Evolutionary conservation across 2,888 invertebrate genomes (phyloP).

Genomic region (Cheilosia impressa): DNA sequence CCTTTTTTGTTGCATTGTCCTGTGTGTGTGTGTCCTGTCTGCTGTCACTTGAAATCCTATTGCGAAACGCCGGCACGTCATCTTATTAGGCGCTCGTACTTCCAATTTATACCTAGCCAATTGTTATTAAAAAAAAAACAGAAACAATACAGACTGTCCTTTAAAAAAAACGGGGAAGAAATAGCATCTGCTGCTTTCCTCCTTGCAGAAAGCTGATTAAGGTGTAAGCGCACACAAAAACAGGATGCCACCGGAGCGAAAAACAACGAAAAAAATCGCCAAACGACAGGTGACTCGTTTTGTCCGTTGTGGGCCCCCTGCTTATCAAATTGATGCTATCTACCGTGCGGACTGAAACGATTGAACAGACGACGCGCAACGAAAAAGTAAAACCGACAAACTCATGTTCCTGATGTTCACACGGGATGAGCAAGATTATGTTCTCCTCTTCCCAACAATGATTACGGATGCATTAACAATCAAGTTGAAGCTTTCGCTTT

Average conservation of each 20-base stretch:
- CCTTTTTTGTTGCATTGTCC: slow-evolving; percentile 27
- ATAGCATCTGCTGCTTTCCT: slow-evolving; percentile 70
- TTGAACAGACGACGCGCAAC: slow-evolving; percentile 24
- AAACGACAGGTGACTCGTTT: slow-evolving; percentile 67
- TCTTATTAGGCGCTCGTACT: slow-evolving; percentile 27
- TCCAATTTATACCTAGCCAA: slow-evolving; percentile 31
- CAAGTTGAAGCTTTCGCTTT: slow-evolving; percentile 46
- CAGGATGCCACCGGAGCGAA: slow-evolving; percentile 48
- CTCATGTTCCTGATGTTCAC: slow-evolving; percentile 65
- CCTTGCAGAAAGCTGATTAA: slow-evolving; percentile 65
- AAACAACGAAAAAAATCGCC: slow-evolving; percentile 8
- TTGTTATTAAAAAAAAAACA: slow-evolving; percentile 58
- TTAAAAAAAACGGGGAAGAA: slow-evolving; percentile 10
- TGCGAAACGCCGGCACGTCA: slow-evolving; percentile 45
- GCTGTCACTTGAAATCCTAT: slow-evolving; percentile 69
- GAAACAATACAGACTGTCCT: neutral
- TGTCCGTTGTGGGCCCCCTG: slow-evolving; percentile 34
- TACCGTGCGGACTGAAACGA: slow-evolving; percentile 39
- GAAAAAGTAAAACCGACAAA: slow-evolving; percentile 36
- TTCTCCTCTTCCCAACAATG: slow-evolving; percentile 17
- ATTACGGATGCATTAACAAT: slow-evolving; percentile 65
- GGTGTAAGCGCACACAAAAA: slow-evolving; percentile 58
- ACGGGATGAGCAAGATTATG: slow-evolving; percentile 57
- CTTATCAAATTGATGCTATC: slow-evolving; percentile 65
- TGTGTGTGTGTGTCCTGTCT: slow-evolving; percentile 52